Percentiles rank a stretch among this genome's conserved stretches.
Conservation (phyloP, 2,888 invertebrate genomes). For the Torymus tubicola region DNA sequence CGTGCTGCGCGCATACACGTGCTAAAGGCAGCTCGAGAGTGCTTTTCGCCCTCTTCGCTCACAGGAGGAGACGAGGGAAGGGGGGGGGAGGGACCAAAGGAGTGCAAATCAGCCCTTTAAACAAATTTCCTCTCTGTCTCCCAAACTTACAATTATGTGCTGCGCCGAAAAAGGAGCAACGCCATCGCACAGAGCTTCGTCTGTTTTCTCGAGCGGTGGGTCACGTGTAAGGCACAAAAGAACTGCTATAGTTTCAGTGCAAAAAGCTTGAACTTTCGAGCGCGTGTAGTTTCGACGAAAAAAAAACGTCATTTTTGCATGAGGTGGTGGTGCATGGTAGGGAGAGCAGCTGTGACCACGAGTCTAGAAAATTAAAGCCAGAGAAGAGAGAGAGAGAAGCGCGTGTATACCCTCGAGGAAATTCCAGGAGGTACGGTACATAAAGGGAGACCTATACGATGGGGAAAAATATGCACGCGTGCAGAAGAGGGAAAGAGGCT, state of each 20-base stretch:
- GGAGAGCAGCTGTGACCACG: slow-evolving; percentile 4
- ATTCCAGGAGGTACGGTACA: not conserved
- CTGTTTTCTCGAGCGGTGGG: not conserved
- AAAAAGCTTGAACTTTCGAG: slow-evolving; percentile 31
- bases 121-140: slow-evolving; percentile 17
- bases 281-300: slow-evolving; percentile 11
- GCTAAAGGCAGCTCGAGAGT: not conserved
- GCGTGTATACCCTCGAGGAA: not conserved
- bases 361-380: slow-evolving; percentile 42
- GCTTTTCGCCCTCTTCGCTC: not conserved
- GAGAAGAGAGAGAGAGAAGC: too few relatives aligned
- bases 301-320: slow-evolving; percentile 14
- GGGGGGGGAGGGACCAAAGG: not conserved
- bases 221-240: slow-evolving; percentile 25
- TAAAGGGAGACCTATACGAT: not conserved
- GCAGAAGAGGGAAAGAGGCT: too few relatives aligned
- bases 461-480: not conserved
- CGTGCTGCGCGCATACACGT: not conserved
- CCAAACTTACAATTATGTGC: slow-evolving; percentile 23
- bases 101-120: slow-evolving; percentile 44
- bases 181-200: not conserved
- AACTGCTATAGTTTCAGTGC: slow-evolving; percentile 13
- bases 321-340: not conserved
- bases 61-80: too few relatives aligned
- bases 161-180: not conserved